These are phyloP conservation scores for Psilopsiagon aymara DNA, from an alignment of 2,113 vertebrate genomes.

Conservation along the genomic window DNA sequence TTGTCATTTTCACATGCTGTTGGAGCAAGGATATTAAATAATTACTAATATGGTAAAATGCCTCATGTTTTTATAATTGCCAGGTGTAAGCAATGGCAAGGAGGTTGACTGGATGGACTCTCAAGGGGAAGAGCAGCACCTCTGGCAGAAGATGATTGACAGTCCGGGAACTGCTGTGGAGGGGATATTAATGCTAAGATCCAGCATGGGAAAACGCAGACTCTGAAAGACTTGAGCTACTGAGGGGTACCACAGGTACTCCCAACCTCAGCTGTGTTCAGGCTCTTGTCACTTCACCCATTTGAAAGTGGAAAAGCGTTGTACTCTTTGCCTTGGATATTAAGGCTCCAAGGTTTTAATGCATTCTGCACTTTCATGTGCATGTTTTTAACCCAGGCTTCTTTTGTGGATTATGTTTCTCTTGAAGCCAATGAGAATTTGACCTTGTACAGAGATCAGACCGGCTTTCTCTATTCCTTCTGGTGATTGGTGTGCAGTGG, in stretches of 20 bases:
- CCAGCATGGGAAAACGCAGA: constrained; percentile 88
- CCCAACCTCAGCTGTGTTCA: background rate
- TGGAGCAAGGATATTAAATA: background rate
- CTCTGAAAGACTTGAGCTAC: constrained; percentile 59
- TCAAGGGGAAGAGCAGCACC: constrained; percentile 87
- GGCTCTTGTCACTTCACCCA: background rate
- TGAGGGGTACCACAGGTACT: background rate
- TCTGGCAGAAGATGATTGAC: constrained; percentile 94
- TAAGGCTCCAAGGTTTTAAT: background rate
- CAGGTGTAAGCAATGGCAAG: constrained; percentile 90
- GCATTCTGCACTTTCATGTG: constrained; percentile 37
- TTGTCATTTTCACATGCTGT: background rate
- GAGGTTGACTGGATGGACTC: constrained; percentile 97
- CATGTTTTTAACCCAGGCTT: background rate
- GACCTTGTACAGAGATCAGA: background rate
- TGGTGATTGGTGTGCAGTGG: background rate
- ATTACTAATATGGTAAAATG: background rate
- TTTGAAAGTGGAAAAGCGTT: background rate
- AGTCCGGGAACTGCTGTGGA: constrained; percentile 88
- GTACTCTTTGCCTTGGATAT: background rate
- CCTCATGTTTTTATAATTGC: background rate
- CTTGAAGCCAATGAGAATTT: background rate
- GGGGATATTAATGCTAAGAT: constrained; percentile 90
- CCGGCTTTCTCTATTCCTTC: background rate
- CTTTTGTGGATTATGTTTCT: background rate